Evolutionary conservation across 2,888 invertebrate genomes (phyloP), one percentile per base, ranked within the genome.

Genomic region (Watsonalla binaria): DNA sequence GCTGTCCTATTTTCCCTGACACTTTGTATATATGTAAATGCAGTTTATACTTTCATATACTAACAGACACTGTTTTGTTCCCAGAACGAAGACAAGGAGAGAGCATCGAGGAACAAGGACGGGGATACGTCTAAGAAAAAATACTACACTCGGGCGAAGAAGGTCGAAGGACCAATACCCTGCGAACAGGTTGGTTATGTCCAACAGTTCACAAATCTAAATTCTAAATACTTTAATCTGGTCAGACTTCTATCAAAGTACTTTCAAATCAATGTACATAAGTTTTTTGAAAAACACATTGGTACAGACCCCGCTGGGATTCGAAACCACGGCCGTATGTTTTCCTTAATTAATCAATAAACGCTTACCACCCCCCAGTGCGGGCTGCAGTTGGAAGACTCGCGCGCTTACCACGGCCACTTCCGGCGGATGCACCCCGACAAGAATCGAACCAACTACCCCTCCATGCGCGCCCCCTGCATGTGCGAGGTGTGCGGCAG

Each of bases 381-480:
- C 46, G 90, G 86, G 0, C 42, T 86, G 0, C 82, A 86, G 37
- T 35, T 90, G 15, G 81, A 84, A 47, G 86, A 88, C 52, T 79
- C 84, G 0, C 65, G 88, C 0, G 82, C 86, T 0, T 90, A 90
- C 72, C 86, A 86, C 75, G 77, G 83, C 11, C 90, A 90, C 72
- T 90, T 90, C 72, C 61, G 89, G 2, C 76, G 86, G 0, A 74
- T 78, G 77, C 90, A 90, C 52, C 90, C 90, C 4, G 90, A 90
- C 72, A 86, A 86, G 78, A 86, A 85, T 53, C 72, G 86, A 58
- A 86, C 86, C 61, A 84, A 85, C 60, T 86, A 85, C 69, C 86
- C 86, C 0, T 77, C 84, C 0, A 86, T 86, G 86, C 84, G 83
- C 65, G 76, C 86, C 7, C 86, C 86, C 0, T 84, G 83, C 45